Conservation (phyloP, 2,888 invertebrate genomes). For the Stegophylla sp. region DNA sequence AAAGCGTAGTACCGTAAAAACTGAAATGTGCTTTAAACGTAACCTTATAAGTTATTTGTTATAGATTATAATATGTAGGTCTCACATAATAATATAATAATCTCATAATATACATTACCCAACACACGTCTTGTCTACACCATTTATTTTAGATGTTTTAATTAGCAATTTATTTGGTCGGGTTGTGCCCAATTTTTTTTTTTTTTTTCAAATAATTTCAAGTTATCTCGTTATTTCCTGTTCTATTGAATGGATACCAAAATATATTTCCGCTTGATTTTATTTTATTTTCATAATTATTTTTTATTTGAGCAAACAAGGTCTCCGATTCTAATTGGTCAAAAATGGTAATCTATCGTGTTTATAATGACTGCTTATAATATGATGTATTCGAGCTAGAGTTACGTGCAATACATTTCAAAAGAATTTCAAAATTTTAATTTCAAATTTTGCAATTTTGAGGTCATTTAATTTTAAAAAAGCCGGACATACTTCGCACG, state of each 20-base stretch:
- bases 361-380: conserved; percentile 24
- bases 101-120: too few relatives aligned
- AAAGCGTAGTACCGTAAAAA: neutral
- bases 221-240: conserved; percentile 21
- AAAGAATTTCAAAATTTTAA: conserved; percentile 24
- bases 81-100: too few relatives aligned
- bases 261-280: conserved; percentile 28
- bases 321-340: conserved; percentile 32
- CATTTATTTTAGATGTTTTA: neutral
- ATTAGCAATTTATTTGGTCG: neutral
- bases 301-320: conserved; percentile 29
- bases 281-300: conserved; percentile 3
- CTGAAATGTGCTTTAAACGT: neutral
- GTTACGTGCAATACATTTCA: conserved; percentile 10
- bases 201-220: neutral
- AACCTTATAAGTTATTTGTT: neutral
- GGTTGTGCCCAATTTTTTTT: neutral
- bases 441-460: neutral
- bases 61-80: too few relatives aligned
- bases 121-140: too few relatives aligned
- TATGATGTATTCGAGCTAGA: conserved; percentile 24
- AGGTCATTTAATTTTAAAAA: neutral
- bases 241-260: neutral
- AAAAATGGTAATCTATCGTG: conserved; percentile 20
- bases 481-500: too few relatives aligned